phyloP scores from a whole-genome alignment of 2,797 vertebrate genomes.

The Rhadinocentrus ornatus region DNA sequence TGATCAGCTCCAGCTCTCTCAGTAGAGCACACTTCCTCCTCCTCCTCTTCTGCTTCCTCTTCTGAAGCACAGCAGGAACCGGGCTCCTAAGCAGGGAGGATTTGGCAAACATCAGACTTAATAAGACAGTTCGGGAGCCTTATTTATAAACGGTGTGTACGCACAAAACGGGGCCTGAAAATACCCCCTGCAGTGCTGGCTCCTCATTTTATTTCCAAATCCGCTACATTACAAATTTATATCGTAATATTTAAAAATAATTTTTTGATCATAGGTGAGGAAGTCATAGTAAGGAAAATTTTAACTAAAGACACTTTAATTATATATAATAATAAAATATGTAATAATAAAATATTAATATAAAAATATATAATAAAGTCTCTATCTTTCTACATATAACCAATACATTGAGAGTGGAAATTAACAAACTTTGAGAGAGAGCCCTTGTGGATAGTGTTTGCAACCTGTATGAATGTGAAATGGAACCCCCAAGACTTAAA shows the following conservation, averaged over 20 bases:
- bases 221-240: slow-evolving; percentile 10
- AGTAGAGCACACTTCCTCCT: slow-evolving; percentile 77
- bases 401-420: slow-evolving; percentile 16
- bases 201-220: too few relatives aligned
- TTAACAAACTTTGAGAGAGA: slow-evolving; percentile 3
- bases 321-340: too few relatives aligned
- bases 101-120: not conserved
- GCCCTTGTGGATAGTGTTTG: not conserved
- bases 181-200: too few relatives aligned
- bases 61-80: slow-evolving; percentile 70
- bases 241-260: slow-evolving; percentile 12
- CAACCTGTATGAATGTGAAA: slow-evolving; percentile 8
- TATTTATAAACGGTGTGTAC: too few relatives aligned
- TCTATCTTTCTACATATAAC: slow-evolving; percentile 36
- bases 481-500: slow-evolving; percentile 19
- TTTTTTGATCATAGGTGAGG: slow-evolving; percentile 9
- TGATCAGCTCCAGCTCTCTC: slow-evolving; percentile 81
- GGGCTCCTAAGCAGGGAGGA: slow-evolving; percentile 61
- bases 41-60: slow-evolving; percentile 69
- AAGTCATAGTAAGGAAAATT: slow-evolving; percentile 38
- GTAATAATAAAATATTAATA: too few relatives aligned
- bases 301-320: slow-evolving; percentile 38
- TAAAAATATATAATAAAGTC: too few relatives aligned
- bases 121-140: not conserved
- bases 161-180: too few relatives aligned